phyloP scores from a whole-genome alignment of 2,888 invertebrate genomes.

The Leucophenga montana region DNA sequence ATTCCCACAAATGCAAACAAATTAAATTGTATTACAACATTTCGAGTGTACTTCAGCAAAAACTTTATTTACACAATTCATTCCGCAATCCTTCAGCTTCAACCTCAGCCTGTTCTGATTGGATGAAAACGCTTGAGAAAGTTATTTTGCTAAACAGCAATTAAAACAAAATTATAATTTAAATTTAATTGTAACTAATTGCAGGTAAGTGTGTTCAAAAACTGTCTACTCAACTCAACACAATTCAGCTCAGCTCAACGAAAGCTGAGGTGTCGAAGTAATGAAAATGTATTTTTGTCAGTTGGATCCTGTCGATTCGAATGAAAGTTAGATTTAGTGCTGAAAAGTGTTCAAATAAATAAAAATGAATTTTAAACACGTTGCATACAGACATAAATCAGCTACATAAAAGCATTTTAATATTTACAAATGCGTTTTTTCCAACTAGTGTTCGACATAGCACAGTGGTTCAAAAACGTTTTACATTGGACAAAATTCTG shows the following conservation, averaged over 20 bases:
- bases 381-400: too few species aligned
- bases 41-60: constrained; percentile 43
- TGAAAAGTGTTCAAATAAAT: too few species aligned
- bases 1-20: constrained; percentile 2
- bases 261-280: neutral
- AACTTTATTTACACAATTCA: constrained; percentile 55
- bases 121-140: constrained; percentile 36
- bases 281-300: constrained; percentile 57
- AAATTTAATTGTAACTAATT: constrained; percentile 62
- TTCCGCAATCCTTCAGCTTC: constrained; percentile 38
- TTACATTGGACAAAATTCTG: too few species aligned
- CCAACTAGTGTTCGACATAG: too few species aligned
- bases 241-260: neutral
- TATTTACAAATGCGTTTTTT: too few species aligned
- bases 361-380: too few species aligned
- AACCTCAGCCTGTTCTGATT: constrained; percentile 39
- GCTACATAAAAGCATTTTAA: too few species aligned
- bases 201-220: constrained; percentile 59
- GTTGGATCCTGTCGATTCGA: constrained; percentile 47
- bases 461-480: too few species aligned
- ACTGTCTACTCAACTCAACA: constrained; percentile 49
- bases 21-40: constrained; percentile 4
- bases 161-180: constrained; percentile 64
- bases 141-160: constrained; percentile 59
- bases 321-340: too few species aligned